These are phyloP conservation scores for Drosophila austrosaltans DNA, from an alignment of 2,888 invertebrate genomes.

Conservation along the genomic window DNA sequence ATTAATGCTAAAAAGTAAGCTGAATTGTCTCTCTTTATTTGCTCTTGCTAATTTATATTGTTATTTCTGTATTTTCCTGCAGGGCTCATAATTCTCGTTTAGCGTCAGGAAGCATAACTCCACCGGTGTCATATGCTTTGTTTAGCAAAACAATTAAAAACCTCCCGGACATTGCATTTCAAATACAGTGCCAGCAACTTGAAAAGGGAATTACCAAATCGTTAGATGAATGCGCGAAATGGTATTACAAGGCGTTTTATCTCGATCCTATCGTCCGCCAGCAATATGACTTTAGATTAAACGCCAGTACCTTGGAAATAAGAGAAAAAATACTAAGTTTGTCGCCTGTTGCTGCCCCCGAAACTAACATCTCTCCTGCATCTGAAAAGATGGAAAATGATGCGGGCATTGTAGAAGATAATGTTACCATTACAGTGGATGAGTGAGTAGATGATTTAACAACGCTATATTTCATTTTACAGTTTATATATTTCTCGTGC, in stretches of 20 bases:
- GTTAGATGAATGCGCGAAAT: slow-evolving; percentile 57
- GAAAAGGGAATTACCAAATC: not conserved
- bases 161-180: slow-evolving; percentile 52
- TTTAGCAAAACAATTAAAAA: slow-evolving; percentile 44
- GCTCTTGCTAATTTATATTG: not conserved
- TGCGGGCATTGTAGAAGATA: not conserved
- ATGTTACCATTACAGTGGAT: too few species aligned
- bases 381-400: slow-evolving; percentile 16
- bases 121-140: slow-evolving; percentile 44
- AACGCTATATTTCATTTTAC: too few species aligned
- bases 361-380: too few species aligned
- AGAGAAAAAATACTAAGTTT: slow-evolving; percentile 39
- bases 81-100: not conserved
- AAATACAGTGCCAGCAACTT: slow-evolving; percentile 38
- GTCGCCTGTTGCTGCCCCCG: too few species aligned
- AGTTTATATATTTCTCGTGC: too few species aligned
- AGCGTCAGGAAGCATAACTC: not conserved
- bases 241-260: slow-evolving; percentile 57
- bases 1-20: too few species aligned
- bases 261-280: slow-evolving; percentile 35
- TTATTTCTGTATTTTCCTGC: not conserved
- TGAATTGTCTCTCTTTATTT: too few species aligned
- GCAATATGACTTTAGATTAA: slow-evolving; percentile 39
- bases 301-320: slow-evolving; percentile 34
- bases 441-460: not conserved